Conservation (phyloP, 2,797 vertebrate genomes). For the Cyprinella venusta region DNA sequence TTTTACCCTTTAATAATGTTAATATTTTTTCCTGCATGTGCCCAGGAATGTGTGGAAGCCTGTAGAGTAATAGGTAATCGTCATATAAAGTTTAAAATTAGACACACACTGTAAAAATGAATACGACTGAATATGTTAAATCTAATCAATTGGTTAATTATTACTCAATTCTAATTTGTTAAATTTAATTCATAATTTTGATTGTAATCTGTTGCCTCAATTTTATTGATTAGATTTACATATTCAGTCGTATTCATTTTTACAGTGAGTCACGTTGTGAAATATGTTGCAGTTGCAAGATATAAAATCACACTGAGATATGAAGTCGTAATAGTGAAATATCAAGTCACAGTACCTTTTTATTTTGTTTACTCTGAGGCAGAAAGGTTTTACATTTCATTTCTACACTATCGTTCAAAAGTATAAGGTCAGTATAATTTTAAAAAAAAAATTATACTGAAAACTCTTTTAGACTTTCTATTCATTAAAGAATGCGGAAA, state of each 20-base stretch:
- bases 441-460: background rate
- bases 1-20: background rate
- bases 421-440: background rate
- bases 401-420: background rate
- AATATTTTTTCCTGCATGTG: background rate
- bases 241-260: too few relatives aligned
- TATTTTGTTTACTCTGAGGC: background rate
- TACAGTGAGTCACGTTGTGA: background rate
- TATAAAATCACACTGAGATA: background rate
- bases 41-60: background rate
- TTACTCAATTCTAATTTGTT: too few relatives aligned
- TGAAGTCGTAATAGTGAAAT: background rate
- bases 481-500: background rate
- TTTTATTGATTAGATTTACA: too few relatives aligned
- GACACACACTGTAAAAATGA: background rate
- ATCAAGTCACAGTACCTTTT: background rate
- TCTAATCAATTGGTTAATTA: too few relatives aligned
- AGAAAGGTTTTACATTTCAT: background rate
- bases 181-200: too few relatives aligned
- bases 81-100: background rate
- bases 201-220: too few relatives aligned
- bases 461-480: background rate
- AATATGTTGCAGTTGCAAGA: background rate
- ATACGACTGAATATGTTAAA: too few relatives aligned
- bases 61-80: background rate